A percentile compares a stretch with the other conserved stretches of the same genome.
Conservation (phyloP, 2,797 vertebrate genomes). For the Hirundo rustica region DNA sequence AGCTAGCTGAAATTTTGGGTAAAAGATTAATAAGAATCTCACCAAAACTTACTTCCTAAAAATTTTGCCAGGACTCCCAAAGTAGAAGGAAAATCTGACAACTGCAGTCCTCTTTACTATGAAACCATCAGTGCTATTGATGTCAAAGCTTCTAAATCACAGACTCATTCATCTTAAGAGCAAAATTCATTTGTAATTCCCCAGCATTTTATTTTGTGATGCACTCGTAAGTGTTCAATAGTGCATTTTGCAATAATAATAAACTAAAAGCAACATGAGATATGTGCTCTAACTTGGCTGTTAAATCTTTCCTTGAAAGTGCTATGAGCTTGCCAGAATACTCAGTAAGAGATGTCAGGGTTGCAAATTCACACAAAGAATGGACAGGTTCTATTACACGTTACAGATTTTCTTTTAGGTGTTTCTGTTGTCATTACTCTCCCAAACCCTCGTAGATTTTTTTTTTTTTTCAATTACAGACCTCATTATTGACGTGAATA, state of each 20-base stretch:
- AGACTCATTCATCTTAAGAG: neutral
- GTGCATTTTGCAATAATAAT: slow-evolving; percentile 65
- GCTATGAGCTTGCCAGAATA: slow-evolving; percentile 63
- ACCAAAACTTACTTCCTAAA: neutral
- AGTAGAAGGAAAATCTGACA: neutral
- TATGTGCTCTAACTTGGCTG: slow-evolving; percentile 58
- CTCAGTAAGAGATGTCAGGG: slow-evolving; percentile 51
- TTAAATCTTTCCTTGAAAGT: slow-evolving; percentile 67
- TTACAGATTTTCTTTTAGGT: neutral
- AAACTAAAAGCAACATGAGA: slow-evolving; percentile 61
- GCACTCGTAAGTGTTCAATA: slow-evolving; percentile 21
- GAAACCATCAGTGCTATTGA: neutral
- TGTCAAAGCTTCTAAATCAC: slow-evolving; percentile 4
- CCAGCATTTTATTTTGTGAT: slow-evolving; percentile 10
- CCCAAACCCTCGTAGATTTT: neutral
- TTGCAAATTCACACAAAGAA: slow-evolving; percentile 53
- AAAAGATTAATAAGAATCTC: neutral
- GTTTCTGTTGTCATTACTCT: neutral
- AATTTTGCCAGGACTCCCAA: neutral
- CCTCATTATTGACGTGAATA: neutral
- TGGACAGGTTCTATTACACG: neutral
- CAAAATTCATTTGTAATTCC: neutral
- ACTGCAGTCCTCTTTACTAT: neutral
- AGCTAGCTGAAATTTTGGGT: neutral
- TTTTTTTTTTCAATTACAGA: neutral